These are phyloP conservation scores for Cotesia congregata DNA, from an alignment of 2,888 invertebrate genomes.

Conservation along the genomic window DNA sequence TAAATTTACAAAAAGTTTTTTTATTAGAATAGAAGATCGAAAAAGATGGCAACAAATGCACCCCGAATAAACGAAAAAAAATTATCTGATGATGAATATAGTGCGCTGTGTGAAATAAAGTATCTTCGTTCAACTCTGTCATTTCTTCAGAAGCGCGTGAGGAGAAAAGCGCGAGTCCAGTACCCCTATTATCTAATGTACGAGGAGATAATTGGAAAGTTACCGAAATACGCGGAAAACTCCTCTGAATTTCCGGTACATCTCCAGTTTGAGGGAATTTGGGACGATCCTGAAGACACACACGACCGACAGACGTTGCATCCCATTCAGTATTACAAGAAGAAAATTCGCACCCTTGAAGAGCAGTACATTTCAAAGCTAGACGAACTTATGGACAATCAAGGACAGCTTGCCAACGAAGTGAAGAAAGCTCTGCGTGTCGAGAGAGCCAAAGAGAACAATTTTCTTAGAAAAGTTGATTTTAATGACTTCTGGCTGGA, in stretches of 20 bases:
- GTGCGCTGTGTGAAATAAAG: neutral
- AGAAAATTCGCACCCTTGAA: neutral
- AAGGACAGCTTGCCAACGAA: neutral
- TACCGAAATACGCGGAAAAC: neutral
- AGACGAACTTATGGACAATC: neutral
- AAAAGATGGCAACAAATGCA: neutral
- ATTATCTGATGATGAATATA: neutral
- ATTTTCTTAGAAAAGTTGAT: neutral
- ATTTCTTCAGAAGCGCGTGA: neutral
- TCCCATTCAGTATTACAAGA: neutral
- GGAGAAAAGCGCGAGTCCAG: neutral
- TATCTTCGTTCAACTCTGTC: neutral
- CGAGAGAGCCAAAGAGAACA: neutral
- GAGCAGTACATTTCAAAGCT: neutral
- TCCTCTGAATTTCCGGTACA: neutral
- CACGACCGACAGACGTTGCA: neutral
- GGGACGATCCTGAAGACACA: neutral
- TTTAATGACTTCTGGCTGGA: neutral
- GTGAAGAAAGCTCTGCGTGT: neutral
- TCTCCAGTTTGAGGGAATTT: neutral
- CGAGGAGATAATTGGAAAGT: neutral
- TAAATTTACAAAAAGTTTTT: too few species aligned
- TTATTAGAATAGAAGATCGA: too few species aligned
- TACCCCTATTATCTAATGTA: neutral
- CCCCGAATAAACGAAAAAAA: neutral